A percentile compares a stretch with the other conserved stretches of the same genome.
Evolutionary conservation across 2,888 invertebrate species (phyloP).

Genomic region (Caprella mutica): DNA sequence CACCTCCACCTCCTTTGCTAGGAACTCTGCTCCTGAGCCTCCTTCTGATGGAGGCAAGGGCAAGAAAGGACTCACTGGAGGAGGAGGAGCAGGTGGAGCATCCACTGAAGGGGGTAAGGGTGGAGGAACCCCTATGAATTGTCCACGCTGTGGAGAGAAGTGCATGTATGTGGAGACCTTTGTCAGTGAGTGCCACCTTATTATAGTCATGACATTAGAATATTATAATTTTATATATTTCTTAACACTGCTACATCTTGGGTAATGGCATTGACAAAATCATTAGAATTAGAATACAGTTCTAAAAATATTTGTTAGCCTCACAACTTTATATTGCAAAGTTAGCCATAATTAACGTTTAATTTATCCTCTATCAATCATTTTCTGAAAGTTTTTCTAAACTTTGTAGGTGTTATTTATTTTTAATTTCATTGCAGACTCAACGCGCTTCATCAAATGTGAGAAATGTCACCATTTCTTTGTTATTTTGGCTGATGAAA

Average conservation of each 20-base stretch:
- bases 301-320: no score
- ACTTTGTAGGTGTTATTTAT: no score
- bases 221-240: neutral
- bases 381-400: neutral
- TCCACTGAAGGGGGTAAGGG: slow-evolving; percentile 19
- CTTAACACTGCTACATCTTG: neutral
- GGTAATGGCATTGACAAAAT: neutral
- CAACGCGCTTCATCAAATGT: slow-evolving; percentile 92
- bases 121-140: slow-evolving; percentile 53
- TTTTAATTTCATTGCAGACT: no score
- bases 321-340: no score
- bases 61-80: slow-evolving; percentile 7
- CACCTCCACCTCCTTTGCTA: no score
- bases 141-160: slow-evolving; percentile 94
- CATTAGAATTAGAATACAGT: neutral
- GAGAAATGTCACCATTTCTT: slow-evolving; percentile 97
- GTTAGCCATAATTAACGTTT: no score
- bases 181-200: slow-evolving; percentile 54
- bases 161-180: slow-evolving; percentile 95
- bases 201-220: slow-evolving; percentile 1
- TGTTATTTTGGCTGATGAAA: slow-evolving; percentile 84
- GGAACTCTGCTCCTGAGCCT: no score
- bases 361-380: neutral
- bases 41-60: slow-evolving; percentile 20
- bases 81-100: slow-evolving; percentile 21